Base-by-base conservation (phyloP, 2,113 vertebrate species). In the Tyrannus savana region DNA sequence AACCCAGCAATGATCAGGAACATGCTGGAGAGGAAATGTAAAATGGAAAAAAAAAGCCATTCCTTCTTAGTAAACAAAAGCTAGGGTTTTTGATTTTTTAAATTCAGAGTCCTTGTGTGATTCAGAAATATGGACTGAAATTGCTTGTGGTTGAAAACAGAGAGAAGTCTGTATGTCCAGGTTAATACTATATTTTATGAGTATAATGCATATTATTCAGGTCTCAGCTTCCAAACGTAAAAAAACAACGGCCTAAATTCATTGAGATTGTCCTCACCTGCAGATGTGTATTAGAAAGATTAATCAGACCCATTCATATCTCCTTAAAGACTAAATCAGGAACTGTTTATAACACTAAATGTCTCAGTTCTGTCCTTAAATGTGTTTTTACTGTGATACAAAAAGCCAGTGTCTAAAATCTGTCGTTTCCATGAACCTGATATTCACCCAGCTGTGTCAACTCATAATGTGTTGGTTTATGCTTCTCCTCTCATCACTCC, bases 391-490 rank as follows among this genome's bases (percentile, higher is more conserved):
- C 14, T 25, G 9, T 33, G 8, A 55, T 6, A 35, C 23, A 86
- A 69, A 85, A 85, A 41, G 1, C 1, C 42, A 75, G 27, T 2
- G 3, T 71, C 89, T 80, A 78, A 84, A 63, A 83, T 59, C 19
- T 44, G 10, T 46, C 4, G 30, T 66, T 76, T 91, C 39, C 19
- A 8, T 31, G 83, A 82, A 63, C 8, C 22, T 91, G 68, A 59
- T 18, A 17, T 46, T 88, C 27, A 71, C 17, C 3, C n/a, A 79
- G 13, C 23, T 64, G 25, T 46, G 39, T 15, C 44, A 53, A 33
- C 24, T 44, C n/a, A 25, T 17, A 63, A 19, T 0, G 0, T 44
- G 21, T 14, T 74, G 41, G 9, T 12, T 33, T 46, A 46, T 47
- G 27, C 23, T 90, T 52, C 22, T 77, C 14, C 19, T 84, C 30